Evolutionary conservation across 2,888 invertebrate species (phyloP).

Genomic region (Agrochola litura): DNA sequence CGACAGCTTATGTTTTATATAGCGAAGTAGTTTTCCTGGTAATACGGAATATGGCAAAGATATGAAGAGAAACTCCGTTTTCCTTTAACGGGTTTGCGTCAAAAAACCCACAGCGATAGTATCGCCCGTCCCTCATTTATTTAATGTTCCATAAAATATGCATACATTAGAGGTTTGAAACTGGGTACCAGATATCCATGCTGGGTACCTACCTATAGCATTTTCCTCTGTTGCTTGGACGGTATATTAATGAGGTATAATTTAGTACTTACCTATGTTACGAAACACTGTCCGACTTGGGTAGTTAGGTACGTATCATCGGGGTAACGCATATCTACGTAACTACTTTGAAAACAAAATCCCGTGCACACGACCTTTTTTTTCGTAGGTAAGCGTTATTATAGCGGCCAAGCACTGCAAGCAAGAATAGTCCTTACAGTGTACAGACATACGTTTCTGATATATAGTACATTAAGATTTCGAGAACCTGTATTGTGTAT

Average conservation of each 20-base stretch:
- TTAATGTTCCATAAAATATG: conserved; percentile 20
- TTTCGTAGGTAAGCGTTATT: too few relatives aligned
- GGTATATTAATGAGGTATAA: too few relatives aligned
- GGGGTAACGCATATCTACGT: too few relatives aligned
- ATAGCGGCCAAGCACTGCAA: too few relatives aligned
- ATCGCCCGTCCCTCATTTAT: conserved; percentile 21
- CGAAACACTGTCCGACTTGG: not conserved
- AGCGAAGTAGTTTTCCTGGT: conserved; percentile 42
- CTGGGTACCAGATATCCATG: too few relatives aligned
- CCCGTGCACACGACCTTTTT: too few relatives aligned
- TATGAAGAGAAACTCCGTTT: conserved; percentile 53
- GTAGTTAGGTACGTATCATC: too few relatives aligned
- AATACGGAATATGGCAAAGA: conserved; percentile 36
- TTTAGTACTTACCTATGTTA: not conserved
- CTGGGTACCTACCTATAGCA: too few relatives aligned
- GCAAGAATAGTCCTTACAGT: too few relatives aligned
- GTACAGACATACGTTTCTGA: too few relatives aligned
- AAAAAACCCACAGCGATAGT: conserved; percentile 47
- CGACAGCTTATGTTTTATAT: not conserved
- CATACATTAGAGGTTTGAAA: not conserved
- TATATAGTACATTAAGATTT: not conserved
- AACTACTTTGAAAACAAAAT: too few relatives aligned
- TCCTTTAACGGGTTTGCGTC: conserved; percentile 52
- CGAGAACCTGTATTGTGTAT: not conserved
- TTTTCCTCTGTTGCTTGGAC: not conserved